These are phyloP conservation scores for Vulpes ferrilata DNA, from an alignment of 2,113 vertebrate species.

Conservation along the genomic window DNA sequence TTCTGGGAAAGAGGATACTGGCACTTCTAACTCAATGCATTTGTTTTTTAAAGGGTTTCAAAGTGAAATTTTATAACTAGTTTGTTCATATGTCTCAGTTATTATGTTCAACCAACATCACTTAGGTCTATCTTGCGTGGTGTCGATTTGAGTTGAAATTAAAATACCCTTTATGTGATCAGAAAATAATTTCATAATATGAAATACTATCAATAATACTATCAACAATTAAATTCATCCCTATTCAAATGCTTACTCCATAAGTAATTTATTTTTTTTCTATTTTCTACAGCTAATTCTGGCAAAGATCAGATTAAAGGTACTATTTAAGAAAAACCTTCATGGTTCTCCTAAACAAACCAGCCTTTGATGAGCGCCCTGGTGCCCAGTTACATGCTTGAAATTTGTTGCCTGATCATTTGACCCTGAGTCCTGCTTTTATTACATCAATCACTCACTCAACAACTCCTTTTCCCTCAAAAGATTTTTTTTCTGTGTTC, in stretches of 20 bases:
- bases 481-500: conserved; percentile 2
- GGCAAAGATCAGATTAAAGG: conserved; percentile 43
- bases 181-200: conserved; percentile 39
- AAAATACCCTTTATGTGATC: neutral
- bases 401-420: conserved; percentile 56
- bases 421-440: conserved; percentile 46
- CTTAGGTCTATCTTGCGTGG: neutral
- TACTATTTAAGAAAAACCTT: conserved; percentile 18
- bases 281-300: conserved; percentile 18
- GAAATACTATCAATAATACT: neutral
- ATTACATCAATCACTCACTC: conserved; percentile 58
- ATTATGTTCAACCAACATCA: neutral
- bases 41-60: neutral
- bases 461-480: conserved; percentile 51
- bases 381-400: conserved; percentile 22
- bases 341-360: neutral
- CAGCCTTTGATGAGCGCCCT: neutral
- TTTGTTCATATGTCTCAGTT: neutral
- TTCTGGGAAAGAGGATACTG: neutral
- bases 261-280: conserved; percentile 32
- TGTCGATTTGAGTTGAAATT: conserved; percentile 21
- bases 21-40: neutral
- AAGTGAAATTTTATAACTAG: neutral
- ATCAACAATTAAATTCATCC: neutral
- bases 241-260: neutral